Percentiles rank a stretch among this genome's conserved stretches.
These are phyloP conservation scores for Scleropages formosus DNA, from an alignment of 2,797 vertebrate species.

Conservation along the genomic window DNA sequence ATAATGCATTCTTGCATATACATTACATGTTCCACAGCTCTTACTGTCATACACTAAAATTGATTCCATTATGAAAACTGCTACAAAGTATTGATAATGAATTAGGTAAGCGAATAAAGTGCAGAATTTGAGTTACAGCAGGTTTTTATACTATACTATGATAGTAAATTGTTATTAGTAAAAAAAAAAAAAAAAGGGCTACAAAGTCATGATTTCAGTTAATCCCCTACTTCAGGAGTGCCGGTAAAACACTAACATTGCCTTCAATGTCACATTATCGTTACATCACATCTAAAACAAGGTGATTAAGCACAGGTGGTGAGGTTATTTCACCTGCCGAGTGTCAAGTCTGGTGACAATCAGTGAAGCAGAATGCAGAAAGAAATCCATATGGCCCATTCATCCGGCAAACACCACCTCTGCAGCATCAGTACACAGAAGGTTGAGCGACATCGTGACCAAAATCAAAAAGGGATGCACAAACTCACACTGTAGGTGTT, in stretches of 20 bases:
- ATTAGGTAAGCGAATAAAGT: too few species aligned
- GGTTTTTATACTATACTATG: too few species aligned
- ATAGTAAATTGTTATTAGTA: too few species aligned
- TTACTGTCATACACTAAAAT: background rate
- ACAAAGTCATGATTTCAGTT: too few species aligned
- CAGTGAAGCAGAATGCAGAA: background rate
- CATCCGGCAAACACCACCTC: background rate
- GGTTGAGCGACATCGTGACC: background rate
- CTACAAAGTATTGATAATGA: too few species aligned
- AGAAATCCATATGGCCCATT: constrained; percentile 3
- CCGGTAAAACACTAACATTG: background rate
- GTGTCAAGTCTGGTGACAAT: background rate
- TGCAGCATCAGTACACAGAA: background rate
- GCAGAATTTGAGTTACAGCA: too few species aligned
- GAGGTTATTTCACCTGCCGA: background rate
- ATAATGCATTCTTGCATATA: background rate
- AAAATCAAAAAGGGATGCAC: background rate
- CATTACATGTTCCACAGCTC: background rate
- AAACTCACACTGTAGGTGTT: background rate
- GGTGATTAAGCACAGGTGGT: background rate
- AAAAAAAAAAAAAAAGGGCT: too few species aligned
- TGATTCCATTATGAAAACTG: too few species aligned
- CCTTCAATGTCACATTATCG: background rate
- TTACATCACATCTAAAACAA: background rate
- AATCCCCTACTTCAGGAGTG: background rate